Evolutionary conservation across 2,113 vertebrate species (phyloP).

Genomic region (Pipra filicauda): DNA sequence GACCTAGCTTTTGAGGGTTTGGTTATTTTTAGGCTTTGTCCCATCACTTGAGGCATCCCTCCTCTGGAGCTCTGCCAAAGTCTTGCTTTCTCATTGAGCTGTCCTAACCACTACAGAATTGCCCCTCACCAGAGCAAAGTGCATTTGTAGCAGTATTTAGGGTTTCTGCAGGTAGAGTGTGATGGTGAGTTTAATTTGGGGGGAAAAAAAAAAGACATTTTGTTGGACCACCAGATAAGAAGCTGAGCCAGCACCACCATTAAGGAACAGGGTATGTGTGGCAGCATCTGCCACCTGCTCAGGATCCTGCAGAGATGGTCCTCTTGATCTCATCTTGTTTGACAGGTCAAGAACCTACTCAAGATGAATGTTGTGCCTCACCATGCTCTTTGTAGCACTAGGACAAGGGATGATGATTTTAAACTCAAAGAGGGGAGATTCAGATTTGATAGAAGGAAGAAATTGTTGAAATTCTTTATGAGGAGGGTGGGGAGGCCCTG

Average conservation of each 20-base stretch:
- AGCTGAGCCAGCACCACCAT: background rate
- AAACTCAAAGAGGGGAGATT: background rate
- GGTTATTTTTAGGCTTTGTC: background rate
- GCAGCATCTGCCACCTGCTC: background rate
- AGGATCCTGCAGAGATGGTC: background rate
- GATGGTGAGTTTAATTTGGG: background rate
- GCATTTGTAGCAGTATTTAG: background rate
- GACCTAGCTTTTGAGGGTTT: background rate
- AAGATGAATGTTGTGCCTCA: background rate
- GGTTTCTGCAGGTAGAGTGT: background rate
- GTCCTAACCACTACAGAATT: background rate
- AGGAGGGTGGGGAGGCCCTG: background rate
- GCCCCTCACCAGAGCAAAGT: background rate
- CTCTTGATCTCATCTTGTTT: background rate
- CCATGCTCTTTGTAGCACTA: accelerated
- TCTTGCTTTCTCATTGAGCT: background rate
- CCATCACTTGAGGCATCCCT: accelerated
- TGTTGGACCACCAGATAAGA: background rate
- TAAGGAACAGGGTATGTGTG: accelerated
- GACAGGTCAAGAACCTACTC: background rate
- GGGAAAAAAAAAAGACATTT: background rate
- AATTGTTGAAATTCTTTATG: background rate
- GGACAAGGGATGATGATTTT: background rate
- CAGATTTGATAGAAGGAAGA: background rate
- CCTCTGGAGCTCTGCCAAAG: background rate